phyloP scores from a whole-genome alignment of 1,140 invertebrate species.

The Hesperophylax magnus region DNA sequence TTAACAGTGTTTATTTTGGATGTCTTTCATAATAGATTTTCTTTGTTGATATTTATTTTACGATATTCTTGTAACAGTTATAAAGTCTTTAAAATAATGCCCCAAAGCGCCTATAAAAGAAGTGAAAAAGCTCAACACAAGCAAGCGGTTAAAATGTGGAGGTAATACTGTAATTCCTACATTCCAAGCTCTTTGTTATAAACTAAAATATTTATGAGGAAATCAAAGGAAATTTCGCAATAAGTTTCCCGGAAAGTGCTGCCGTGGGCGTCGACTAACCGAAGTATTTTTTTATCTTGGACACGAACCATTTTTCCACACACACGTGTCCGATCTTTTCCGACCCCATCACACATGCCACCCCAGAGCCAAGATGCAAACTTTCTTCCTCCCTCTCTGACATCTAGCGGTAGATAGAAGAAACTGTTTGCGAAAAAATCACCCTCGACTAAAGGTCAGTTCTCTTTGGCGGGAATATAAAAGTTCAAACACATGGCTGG shows the following conservation, averaged over 20 bases:
- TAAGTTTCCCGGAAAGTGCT: conserved; percentile 27
- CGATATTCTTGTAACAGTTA: too few species aligned
- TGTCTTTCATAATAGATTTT: too few species aligned
- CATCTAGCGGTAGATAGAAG: conserved; percentile 30
- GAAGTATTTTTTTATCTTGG: conserved; percentile 38
- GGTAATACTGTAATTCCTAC: too few species aligned
- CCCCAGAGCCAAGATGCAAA: conserved; percentile 13
- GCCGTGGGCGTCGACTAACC: conserved; percentile 11
- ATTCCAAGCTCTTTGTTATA: too few species aligned
- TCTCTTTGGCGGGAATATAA: conserved; percentile 11
- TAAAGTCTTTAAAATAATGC: too few species aligned
- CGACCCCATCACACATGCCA: conserved; percentile 18
- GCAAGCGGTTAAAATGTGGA: too few species aligned
- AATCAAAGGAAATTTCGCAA: too few species aligned
- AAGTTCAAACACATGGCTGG: not conserved
- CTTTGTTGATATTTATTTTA: too few species aligned
- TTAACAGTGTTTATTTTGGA: too few species aligned
- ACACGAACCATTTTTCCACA: conserved; percentile 38
- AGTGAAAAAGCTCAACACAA: too few species aligned
- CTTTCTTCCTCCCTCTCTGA: not conserved
- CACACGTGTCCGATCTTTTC: conserved; percentile 18
- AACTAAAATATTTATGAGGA: too few species aligned
- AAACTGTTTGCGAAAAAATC: conserved; percentile 23
- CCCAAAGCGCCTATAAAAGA: too few species aligned
- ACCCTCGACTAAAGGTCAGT: conserved; percentile 5